Evolutionary conservation across 2,888 invertebrate genomes (phyloP).

Genomic region (Protonemura montana): DNA sequence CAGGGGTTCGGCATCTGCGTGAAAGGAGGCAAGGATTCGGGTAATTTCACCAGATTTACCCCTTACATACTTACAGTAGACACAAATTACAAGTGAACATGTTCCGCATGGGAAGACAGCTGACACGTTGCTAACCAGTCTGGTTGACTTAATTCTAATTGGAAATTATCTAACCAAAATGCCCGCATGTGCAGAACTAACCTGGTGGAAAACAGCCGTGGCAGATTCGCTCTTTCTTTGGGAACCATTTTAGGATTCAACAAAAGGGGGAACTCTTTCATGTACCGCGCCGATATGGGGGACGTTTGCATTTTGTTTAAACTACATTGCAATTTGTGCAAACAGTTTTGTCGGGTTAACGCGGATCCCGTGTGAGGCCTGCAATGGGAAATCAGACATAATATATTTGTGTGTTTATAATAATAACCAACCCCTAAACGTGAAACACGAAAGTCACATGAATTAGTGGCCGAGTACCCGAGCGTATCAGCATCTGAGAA

Average conservation of each 20-base stretch:
- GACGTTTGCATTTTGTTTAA: not conserved
- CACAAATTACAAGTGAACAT: not conserved
- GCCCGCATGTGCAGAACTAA: not conserved
- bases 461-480: not conserved
- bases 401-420: not conserved
- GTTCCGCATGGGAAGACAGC: not conserved
- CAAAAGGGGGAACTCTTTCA: not conserved
- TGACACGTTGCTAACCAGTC: not conserved
- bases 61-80: constrained; percentile 25
- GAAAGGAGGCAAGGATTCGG: constrained; percentile 82
- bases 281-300: not conserved
- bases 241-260: not conserved
- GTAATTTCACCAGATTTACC: constrained; percentile 34
- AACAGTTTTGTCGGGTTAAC: not conserved
- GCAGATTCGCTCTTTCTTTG: not conserved
- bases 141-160: not conserved
- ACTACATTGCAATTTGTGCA: not conserved
- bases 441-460: not conserved
- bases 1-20: constrained; percentile 92
- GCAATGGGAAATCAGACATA: not conserved
- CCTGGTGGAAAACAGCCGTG: not conserved
- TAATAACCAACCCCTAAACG: not conserved
- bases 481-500: not conserved
- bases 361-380: not conserved
- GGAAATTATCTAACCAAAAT: not conserved